Evolutionary conservation across 1,140 invertebrate species (phyloP).

Genomic region (Leptopilina boulardi): DNA sequence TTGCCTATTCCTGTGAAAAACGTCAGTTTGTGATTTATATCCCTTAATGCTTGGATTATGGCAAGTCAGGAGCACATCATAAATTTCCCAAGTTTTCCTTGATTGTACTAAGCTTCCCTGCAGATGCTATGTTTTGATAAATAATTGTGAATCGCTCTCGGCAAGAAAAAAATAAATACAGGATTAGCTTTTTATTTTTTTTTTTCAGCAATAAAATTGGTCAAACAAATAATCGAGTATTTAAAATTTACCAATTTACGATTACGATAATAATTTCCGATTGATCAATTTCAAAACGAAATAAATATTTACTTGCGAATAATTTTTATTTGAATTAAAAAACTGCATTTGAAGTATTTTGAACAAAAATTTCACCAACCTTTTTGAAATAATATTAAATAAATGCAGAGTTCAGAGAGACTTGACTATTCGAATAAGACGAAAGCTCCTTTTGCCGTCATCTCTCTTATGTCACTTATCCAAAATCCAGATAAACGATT

Average conservation of each 20-base stretch:
- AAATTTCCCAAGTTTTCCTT: slow-evolving; percentile 22
- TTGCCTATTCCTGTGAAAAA: slow-evolving; percentile 20
- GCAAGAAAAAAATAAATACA: neutral
- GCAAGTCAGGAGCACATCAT: slow-evolving; percentile 23
- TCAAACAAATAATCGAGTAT: no score
- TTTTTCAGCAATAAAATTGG: neutral
- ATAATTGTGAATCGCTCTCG: neutral
- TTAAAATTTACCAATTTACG: no score
- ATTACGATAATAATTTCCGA: neutral
- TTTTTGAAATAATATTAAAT: slow-evolving; percentile 1
- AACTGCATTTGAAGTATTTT: no score
- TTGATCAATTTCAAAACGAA: no score
- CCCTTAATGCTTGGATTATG: slow-evolving; percentile 23
- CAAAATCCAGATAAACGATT: slow-evolving; percentile 10
- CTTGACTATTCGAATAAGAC: neutral
- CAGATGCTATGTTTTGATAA: slow-evolving; percentile 7
- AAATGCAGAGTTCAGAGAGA: neutral
- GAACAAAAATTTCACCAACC: no score
- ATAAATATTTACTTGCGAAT: no score
- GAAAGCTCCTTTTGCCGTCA: neutral
- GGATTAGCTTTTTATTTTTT: neutral
- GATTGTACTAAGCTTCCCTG: slow-evolving; percentile 22
- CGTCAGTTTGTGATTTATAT: slow-evolving; percentile 21
- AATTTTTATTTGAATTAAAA: no score
- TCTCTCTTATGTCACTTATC: neutral